Evolutionary conservation across 2,888 invertebrate genomes (phyloP).

Genomic region (Exocentrus adspersus): DNA sequence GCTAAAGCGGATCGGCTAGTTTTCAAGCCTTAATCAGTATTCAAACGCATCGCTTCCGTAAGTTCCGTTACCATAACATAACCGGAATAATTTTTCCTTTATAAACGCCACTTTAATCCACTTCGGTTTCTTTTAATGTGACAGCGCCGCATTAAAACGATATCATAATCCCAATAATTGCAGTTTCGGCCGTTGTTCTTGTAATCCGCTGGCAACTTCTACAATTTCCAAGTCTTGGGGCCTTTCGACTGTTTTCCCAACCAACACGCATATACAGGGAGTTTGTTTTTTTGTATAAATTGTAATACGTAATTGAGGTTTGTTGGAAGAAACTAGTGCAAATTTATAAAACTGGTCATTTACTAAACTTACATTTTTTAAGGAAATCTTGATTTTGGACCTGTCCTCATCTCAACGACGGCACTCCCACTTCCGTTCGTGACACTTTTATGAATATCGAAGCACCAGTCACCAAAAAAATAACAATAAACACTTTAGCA

Average conservation of each 20-base stretch:
- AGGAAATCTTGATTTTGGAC: no score
- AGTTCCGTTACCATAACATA: conserved; percentile 10
- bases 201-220: conserved; percentile 48
- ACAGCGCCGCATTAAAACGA: conserved; percentile 61
- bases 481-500: no score
- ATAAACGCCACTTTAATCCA: conserved; percentile 31
- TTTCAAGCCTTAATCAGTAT: conserved; percentile 7
- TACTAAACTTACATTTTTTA: no score
- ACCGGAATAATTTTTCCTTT: conserved; percentile 36
- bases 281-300: neutral
- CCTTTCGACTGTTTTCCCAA: conserved; percentile 8
- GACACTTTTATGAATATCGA: no score
- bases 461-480: no score
- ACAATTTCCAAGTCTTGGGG: conserved; percentile 40
- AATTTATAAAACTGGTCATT: no score
- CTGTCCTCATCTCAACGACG: no score
- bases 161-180: conserved; percentile 65
- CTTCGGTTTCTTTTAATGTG: conserved; percentile 56
- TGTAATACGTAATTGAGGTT: no score
- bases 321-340: no score
- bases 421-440: no score
- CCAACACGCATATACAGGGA: conserved; percentile 41
- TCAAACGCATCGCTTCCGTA: conserved; percentile 7
- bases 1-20: no score
- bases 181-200: conserved; percentile 55